Base-by-base conservation (phyloP, 2,888 invertebrate genomes). In the Eupithecia inturbata region DNA sequence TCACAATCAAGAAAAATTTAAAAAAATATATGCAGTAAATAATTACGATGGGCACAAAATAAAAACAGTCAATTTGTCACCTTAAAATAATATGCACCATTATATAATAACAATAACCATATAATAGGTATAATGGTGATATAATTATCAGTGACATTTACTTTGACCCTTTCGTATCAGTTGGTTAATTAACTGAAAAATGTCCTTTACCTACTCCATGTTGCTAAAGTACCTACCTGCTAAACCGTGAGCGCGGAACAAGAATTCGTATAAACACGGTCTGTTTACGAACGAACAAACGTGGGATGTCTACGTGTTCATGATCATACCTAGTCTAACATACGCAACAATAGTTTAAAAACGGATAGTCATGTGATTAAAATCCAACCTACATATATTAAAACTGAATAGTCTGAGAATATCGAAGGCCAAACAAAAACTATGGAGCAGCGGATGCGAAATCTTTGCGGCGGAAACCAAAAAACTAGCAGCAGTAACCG, bases 221-320 rank as follows among this genome's bases (percentile, higher is more conserved):
- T 26, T 57, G 57, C 14, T 57, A 33, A 19, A n/a, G 36, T 64
- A 64, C 57, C 12, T 36, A 64, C 57, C 12, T n/a, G n/a, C n/a
- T n/a, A 62, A 16, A 28, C 28, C 62, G 33, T 33, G n/a, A 64
- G 12, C 63, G 33, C n/a, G 39, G 68, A 72, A 67, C 49, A 67
- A 67, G 68, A 73, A 68, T 72, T 67, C 68, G 72, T 72, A 64
- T 72, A 64, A 64, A 72, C 67, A 70, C 41, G 70, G 45, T 64
- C 45, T 73, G 73, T 68, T 73, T 76, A 69, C 66, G 71, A 71
- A 68, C 53, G 36, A n/a, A 33, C 16, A 7, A 31, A 33, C 39
- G 66, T 76, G 71, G 71, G 73, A 53, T 73, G 68, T n/a, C 63
- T 73, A 67, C 73, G 71, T 71, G 69, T 66, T 57, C 28, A n/a